phyloP scores from a whole-genome alignment of 2,113 vertebrate genomes.

The Petromus typicus region DNA sequence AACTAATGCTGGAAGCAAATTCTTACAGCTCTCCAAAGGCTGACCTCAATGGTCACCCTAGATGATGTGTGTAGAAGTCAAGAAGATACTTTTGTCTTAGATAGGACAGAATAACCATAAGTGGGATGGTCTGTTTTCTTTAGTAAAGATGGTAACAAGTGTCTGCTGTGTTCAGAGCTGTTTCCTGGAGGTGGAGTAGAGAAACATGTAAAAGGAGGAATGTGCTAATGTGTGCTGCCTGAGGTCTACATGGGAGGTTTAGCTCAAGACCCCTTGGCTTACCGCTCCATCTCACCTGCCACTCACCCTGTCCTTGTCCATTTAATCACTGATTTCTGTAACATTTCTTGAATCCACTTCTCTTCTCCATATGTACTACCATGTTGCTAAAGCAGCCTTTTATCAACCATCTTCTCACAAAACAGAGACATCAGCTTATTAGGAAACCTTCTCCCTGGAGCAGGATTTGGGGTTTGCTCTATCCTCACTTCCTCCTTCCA shows the following conservation, averaged over 20 bases:
- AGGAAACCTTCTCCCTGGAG: not conserved
- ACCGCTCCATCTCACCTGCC: not conserved
- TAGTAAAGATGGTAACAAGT: not conserved
- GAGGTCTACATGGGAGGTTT: not conserved
- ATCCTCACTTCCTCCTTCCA: not conserved
- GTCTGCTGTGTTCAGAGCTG: not conserved
- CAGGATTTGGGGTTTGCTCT: not conserved
- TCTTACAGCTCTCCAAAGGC: not conserved
- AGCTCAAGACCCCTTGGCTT: not conserved
- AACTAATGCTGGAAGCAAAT: not conserved
- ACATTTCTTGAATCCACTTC: not conserved
- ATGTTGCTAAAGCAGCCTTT: not conserved
- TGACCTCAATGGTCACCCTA: not conserved
- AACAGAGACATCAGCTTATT: not conserved
- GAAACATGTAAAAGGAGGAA: not conserved
- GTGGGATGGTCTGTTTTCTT: not conserved
- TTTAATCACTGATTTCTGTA: not conserved
- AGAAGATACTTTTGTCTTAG: not conserved
- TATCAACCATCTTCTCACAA: not conserved
- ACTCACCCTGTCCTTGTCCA: not conserved
- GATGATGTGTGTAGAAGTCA: not conserved
- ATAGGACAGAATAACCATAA: not conserved
- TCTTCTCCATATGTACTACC: not conserved
- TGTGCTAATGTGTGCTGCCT: not conserved
- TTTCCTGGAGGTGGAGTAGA: not conserved